Base-by-base conservation (phyloP, 2,797 vertebrate species). In the Spatula versicolor region DNA sequence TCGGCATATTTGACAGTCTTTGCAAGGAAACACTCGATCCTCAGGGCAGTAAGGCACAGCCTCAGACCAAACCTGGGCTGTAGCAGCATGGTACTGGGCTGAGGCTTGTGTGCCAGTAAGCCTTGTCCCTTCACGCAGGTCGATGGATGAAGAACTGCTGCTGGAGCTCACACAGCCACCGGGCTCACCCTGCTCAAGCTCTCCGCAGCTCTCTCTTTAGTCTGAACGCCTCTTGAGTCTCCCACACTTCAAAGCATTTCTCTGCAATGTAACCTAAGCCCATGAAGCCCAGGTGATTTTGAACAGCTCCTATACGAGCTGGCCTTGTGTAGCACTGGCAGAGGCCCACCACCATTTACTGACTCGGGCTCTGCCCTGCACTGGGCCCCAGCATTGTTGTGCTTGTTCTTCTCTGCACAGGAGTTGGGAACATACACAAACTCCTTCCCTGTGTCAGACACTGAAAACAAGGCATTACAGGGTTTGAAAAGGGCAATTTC, bases 241-340 rank as follows among this genome's bases (percentile, higher is more conserved):
- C 50, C 19, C 48, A 39, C 21, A n/a, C 8, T 35, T 59, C 43
- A 33, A 58, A 84, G 71, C 45, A 9, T 35, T 18, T 52, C 58
- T 41, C 33, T 66, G 25, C 11, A 7, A 11, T n/a, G 20, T 5
- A 54, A 17, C 37, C 68, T 72, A 79, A 87, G 59, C 33, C 89
- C 26, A 1, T 37, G 10, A 16, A 81, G 56, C 60, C 46, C 55
- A 33, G 78, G 18, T 2, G 31, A 48, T 30, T 30, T 8, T 25
- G 41, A 69, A 72, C 17, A 73, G 86, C 68, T 75, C 59, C 35
- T 0, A 0, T 0, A 33, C 0, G 2, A 67, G 17, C 52, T 30
- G 83, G 45, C 18, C 54, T 55, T n/a, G 22, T 6, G 13, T 6
- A 54, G 78, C 3, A 0, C 6, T 20, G 48, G 48, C 62, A 76